Evolutionary conservation across 2,113 vertebrate genomes (phyloP), one percentile per base, ranked within the genome.

Genomic region (Vulpes vulpes): DNA sequence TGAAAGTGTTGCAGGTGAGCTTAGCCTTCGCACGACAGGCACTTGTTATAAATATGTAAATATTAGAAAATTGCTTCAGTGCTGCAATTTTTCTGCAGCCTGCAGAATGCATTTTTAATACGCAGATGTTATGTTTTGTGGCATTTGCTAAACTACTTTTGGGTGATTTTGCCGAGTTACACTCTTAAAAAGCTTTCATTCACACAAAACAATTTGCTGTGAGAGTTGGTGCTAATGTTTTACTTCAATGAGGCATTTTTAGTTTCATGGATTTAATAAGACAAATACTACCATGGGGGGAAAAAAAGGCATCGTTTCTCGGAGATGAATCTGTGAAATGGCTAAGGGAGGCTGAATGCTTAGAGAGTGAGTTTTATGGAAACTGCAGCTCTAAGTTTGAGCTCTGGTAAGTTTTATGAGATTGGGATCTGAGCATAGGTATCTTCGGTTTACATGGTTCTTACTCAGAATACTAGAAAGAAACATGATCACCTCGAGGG

Each of bases 11-110:
- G 87, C 60, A 1, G 14, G 94, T 95, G 67, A 95, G 97, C 78
- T 43, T 35, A 92, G 83, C 16, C 80, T 84, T 94, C 59, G 14
- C 23, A 4, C 5, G 22, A 87, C 0, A 65, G 85, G 67, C 0
- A 0, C 78, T 97, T 57, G 89, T 59, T 98, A 89, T 91, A 98
- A 98, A 97, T 96, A 96, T 55, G 64, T 96, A 97, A 97, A 96
- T 98, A 97, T 98, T 98, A 97, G 92, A 92, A 95, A 96, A 97
- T 69, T 94, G 97, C 12, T 43, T 98, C 69, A 74, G 22, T 0
- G 0, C 32, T 1, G 3, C 0, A 0, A 84, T 89, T 76, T 78
- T 93, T 82, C 96, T 82, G 12, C 79, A 62, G 85, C 17, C 57
- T 43, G 74, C 49, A 73, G 55, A 94, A 86, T 1, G 10, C 1